A percentile compares a stretch with the other conserved stretches of the same genome.
Conservation (phyloP, 2,888 invertebrate species). For the Suillia variegata region DNA sequence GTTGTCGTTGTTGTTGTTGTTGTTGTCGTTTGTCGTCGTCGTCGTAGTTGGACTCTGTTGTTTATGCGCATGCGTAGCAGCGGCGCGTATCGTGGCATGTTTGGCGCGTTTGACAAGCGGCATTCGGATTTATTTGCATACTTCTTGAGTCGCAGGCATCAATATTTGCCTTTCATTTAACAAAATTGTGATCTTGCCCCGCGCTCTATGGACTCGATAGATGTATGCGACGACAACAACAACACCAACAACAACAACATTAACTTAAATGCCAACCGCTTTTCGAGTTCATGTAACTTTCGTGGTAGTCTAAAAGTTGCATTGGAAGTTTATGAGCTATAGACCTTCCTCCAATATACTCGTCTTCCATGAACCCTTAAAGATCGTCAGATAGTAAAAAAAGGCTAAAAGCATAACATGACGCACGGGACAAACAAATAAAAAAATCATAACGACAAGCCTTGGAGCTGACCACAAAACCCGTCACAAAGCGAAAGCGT, state of each 20-base stretch:
- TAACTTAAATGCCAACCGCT: constrained; percentile 1
- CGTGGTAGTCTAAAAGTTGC: background rate
- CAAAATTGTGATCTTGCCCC: constrained; percentile 12
- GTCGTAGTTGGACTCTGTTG: constrained; percentile 17
- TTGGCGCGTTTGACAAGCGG: constrained; percentile 8
- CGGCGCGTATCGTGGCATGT: constrained; percentile 26
- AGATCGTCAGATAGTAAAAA: too few relatives aligned
- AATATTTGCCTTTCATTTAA: constrained; percentile 26
- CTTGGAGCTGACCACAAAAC: too few relatives aligned
- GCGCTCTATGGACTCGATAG: constrained; percentile 8
- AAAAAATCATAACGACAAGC: too few relatives aligned
- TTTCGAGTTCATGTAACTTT: background rate
- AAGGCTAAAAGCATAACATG: too few relatives aligned
- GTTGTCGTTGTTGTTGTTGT: background rate
- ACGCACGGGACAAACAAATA: too few relatives aligned
- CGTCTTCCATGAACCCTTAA: too few relatives aligned
- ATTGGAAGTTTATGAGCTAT: background rate
- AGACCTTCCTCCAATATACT: background rate
- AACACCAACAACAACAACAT: background rate
- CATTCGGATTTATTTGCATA: constrained; percentile 22
- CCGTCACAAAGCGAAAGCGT: too few relatives aligned
- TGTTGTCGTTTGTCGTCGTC: too few relatives aligned
- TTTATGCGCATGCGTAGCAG: constrained; percentile 26
- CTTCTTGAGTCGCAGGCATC: constrained; percentile 22
- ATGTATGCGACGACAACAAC: background rate